Percentiles rank a stretch among this genome's conserved stretches.
Evolutionary conservation across 2,113 vertebrate species (phyloP).

Genomic region (Hyaena hyaena): DNA sequence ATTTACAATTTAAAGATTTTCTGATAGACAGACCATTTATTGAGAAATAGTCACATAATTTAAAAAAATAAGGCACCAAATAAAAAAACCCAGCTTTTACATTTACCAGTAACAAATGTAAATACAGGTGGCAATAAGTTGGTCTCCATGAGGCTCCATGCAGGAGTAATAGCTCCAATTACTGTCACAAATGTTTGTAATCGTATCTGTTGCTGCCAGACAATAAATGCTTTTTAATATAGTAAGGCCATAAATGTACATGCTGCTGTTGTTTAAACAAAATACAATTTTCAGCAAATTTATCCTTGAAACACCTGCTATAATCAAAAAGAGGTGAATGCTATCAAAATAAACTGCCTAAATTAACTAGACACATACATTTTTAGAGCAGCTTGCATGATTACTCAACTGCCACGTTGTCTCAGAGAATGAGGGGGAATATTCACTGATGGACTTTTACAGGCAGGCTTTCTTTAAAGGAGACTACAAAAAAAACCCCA

Average conservation of each 20-base stretch:
- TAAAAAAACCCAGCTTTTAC: slow-evolving; percentile 57
- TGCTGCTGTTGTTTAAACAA: slow-evolving; percentile 80
- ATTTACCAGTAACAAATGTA: slow-evolving; percentile 78
- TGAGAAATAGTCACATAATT: slow-evolving; percentile 64
- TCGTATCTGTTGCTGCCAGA: slow-evolving; percentile 80
- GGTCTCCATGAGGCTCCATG: slow-evolving; percentile 69
- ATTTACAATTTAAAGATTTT: slow-evolving; percentile 68
- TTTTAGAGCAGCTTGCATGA: slow-evolving; percentile 77
- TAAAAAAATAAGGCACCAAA: slow-evolving; percentile 58
- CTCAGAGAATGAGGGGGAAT: slow-evolving; percentile 63
- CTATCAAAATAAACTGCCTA: slow-evolving; percentile 81
- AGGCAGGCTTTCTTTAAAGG: slow-evolving; percentile 55
- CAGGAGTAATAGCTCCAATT: slow-evolving; percentile 78
- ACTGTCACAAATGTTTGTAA: slow-evolving; percentile 82
- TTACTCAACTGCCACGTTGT: slow-evolving; percentile 70
- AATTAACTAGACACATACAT: slow-evolving; percentile 78
- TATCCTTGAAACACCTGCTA: slow-evolving; percentile 83
- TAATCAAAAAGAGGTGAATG: slow-evolving; percentile 81
- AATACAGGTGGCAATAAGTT: slow-evolving; percentile 79
- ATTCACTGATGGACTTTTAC: slow-evolving; percentile 59
- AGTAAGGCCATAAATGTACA: slow-evolving; percentile 80
- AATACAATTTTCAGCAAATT: slow-evolving; percentile 79
- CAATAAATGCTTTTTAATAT: slow-evolving; percentile 81
- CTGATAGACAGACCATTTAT: slow-evolving; percentile 39
- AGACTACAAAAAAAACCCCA: not conserved